Conservation (phyloP, 2,797 vertebrate species). For the Smutsia temminckii region DNA sequence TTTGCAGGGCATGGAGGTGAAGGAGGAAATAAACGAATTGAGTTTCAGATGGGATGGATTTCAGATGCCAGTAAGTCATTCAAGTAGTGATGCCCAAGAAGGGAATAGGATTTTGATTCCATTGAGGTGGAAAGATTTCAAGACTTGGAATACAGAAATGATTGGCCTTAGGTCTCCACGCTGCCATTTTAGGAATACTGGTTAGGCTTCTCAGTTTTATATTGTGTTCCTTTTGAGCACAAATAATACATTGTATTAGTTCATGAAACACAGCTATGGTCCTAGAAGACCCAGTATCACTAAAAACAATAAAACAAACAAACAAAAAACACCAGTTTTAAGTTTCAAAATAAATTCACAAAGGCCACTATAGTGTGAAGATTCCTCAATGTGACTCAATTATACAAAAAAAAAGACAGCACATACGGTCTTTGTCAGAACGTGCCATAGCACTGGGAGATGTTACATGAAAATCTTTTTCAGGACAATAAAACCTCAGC, state of each 20-base stretch:
- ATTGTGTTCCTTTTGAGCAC: neutral
- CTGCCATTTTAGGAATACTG: neutral
- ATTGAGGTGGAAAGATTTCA: neutral
- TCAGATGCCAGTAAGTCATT: neutral
- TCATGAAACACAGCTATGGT: neutral
- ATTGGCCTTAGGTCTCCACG: neutral
- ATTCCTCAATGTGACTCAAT: neutral
- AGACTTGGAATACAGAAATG: neutral
- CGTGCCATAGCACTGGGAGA: conserved; percentile 24
- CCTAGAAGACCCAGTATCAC: neutral
- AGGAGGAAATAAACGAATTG: neutral
- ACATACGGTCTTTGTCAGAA: conserved; percentile 31
- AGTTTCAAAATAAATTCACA: conserved; percentile 31
- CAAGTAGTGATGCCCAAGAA: neutral
- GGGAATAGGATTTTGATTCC: neutral
- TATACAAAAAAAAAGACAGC: neutral
- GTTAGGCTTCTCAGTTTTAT: neutral
- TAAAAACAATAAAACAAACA: neutral
- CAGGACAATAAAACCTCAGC: conserved; percentile 55
- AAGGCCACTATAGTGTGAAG: neutral
- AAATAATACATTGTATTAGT: neutral
- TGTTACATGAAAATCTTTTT: neutral
- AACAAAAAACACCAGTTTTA: neutral
- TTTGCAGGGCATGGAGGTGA: neutral
- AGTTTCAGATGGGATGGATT: neutral